Conservation (phyloP, 2,113 vertebrate genomes). For the Drymodes brunneopygia region DNA sequence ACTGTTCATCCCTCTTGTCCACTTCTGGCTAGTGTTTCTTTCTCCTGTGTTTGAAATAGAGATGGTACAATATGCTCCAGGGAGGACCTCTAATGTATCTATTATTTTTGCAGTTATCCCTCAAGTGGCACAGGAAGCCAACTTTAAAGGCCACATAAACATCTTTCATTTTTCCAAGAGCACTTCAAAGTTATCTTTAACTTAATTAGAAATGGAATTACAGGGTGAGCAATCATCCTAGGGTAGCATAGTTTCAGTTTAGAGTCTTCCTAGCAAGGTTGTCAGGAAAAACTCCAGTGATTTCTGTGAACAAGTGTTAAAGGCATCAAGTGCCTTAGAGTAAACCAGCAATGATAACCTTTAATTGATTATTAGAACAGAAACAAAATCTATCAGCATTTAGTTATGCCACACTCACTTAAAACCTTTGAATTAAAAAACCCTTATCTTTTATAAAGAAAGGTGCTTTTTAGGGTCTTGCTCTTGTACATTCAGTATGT, state of each 20-base stretch:
- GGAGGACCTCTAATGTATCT: not conserved
- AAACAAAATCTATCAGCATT: not conserved
- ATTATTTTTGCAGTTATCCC: not conserved
- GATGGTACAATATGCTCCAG: not conserved
- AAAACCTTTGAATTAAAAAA: not conserved
- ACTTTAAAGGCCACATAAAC: not conserved
- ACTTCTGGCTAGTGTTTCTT: not conserved
- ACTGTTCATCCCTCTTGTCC: not conserved
- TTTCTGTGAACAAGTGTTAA: not conserved
- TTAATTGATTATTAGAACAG: not conserved
- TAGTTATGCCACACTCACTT: not conserved
- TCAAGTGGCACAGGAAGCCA: not conserved
- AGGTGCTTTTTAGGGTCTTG: not conserved
- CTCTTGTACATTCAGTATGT: not conserved
- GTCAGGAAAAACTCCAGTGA: not conserved
- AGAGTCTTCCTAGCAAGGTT: not conserved
- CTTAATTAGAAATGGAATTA: not conserved
- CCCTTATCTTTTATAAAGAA: not conserved
- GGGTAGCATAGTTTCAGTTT: not conserved
- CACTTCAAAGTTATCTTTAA: constrained; percentile 16
- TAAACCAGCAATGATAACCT: not conserved
- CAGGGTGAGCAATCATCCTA: not conserved
- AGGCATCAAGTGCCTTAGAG: not conserved
- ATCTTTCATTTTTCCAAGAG: constrained; percentile 6
- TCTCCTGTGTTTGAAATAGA: not conserved